A percentile compares a stretch with the other conserved stretches of the same genome.
Conservation (phyloP, 2,888 invertebrate genomes). For the Cephus sareptanus region DNA sequence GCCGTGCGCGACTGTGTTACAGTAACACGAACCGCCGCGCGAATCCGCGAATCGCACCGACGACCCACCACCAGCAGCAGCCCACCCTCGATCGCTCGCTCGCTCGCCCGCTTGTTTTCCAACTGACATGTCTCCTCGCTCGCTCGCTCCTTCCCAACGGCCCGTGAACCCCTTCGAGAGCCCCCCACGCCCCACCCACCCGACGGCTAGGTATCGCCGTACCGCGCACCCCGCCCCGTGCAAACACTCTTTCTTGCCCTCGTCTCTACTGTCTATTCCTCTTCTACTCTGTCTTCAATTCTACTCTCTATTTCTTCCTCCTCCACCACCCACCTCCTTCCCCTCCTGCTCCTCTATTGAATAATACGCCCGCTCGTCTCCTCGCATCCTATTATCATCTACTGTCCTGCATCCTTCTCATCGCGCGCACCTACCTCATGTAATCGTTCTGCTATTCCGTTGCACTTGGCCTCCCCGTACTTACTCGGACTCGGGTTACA, state of each 20-base stretch:
- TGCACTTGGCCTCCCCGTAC: neutral
- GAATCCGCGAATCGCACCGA: neutral
- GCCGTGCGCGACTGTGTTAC: conserved; percentile 55
- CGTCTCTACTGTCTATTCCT: neutral
- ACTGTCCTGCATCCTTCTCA: neutral
- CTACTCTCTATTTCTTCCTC: neutral
- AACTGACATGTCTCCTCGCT: neutral
- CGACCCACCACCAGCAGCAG: conserved; percentile 44
- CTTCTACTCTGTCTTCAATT: neutral
- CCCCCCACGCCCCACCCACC: neutral
- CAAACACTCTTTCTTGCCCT: neutral
- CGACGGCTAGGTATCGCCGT: neutral
- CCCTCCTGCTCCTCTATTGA: conserved; percentile 4
- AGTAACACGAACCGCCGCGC: conserved; percentile 3
- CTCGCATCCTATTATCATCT: neutral
- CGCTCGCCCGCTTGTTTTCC: neutral
- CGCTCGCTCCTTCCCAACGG: neutral
- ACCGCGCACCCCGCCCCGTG: neutral
- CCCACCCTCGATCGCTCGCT: conserved; percentile 21
- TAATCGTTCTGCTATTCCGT: neutral
- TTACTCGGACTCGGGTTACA: neutral
- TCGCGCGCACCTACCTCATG: neutral
- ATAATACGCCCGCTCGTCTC: neutral
- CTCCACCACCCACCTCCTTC: neutral
- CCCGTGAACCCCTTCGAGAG: neutral